Percentiles rank a stretch among this genome's conserved stretches.
Evolutionary conservation across 2,113 vertebrate genomes (phyloP).

Genomic region (Gasterosteus nipponicus): DNA sequence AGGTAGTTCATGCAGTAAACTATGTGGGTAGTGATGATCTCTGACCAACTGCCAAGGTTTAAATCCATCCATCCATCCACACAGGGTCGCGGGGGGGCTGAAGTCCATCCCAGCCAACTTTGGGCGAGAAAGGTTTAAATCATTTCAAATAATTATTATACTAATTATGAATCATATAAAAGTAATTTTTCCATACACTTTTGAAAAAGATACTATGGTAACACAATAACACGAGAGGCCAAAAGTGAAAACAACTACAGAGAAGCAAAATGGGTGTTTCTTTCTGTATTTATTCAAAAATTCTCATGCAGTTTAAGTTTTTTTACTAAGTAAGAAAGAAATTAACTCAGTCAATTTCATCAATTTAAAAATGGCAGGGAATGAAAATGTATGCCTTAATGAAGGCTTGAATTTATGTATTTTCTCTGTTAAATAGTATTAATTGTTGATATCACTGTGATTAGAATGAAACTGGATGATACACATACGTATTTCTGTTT

Average conservation of each 20-base stretch:
- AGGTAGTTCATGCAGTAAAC: constrained; percentile 15
- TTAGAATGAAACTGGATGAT: constrained; percentile 19
- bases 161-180: no score
- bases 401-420: no score
- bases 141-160: no score
- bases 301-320: no score
- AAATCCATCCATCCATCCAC: no score
- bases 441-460: constrained; percentile 20
- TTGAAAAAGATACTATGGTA: not conserved
- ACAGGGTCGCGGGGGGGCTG: no score
- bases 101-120: no score
- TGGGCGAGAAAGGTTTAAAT: no score
- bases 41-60: constrained; percentile 9
- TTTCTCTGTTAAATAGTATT: not conserved
- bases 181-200: not conserved
- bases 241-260: not conserved
- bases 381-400: no score
- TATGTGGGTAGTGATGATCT: constrained; percentile 18
- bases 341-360: not conserved
- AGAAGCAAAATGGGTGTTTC: not conserved
- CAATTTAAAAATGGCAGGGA: not conserved
- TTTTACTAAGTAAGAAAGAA: no score
- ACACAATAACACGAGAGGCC: not conserved
- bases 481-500: not conserved
- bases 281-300: not conserved